These are phyloP conservation scores for Ariolimax columbianus DNA, from an alignment of 2,888 invertebrate species.

Conservation along the genomic window DNA sequence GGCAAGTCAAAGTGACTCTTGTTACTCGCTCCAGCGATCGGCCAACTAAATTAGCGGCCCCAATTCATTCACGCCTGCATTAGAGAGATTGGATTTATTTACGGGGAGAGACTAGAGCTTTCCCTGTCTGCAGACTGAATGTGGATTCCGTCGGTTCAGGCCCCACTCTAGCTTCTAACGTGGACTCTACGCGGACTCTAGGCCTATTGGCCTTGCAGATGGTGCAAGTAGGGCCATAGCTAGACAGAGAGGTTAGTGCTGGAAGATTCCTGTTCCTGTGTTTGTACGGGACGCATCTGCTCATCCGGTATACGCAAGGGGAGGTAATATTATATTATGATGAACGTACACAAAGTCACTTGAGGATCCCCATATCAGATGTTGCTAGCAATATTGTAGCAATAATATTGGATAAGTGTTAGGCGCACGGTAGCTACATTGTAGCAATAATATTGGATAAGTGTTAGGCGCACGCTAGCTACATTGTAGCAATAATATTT, in stretches of 20 bases:
- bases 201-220: neutral
- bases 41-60: conserved; percentile 35
- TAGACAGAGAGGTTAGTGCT: neutral
- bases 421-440: no score
- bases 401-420: neutral
- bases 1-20: conserved; percentile 30
- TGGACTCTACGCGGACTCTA: neutral
- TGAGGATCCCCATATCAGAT: neutral
- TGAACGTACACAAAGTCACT: neutral
- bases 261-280: neutral
- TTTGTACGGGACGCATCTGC: neutral
- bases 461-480: neutral
- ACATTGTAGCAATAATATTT: neutral
- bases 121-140: neutral
- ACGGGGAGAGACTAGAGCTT: conserved; percentile 19
- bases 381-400: neutral
- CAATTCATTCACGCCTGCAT: conserved; percentile 37
- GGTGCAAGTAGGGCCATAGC: neutral
- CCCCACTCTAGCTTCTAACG: neutral
- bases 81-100: conserved; percentile 44
- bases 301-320: neutral
- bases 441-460: neutral
- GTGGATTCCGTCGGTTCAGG: neutral
- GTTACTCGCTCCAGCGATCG: conserved; percentile 1
- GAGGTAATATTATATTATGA: neutral